A percentile compares a stretch with the other conserved stretches of the same genome.
phyloP scores from a whole-genome alignment of 2,888 invertebrate species.

The Eupithecia vulgata region DNA sequence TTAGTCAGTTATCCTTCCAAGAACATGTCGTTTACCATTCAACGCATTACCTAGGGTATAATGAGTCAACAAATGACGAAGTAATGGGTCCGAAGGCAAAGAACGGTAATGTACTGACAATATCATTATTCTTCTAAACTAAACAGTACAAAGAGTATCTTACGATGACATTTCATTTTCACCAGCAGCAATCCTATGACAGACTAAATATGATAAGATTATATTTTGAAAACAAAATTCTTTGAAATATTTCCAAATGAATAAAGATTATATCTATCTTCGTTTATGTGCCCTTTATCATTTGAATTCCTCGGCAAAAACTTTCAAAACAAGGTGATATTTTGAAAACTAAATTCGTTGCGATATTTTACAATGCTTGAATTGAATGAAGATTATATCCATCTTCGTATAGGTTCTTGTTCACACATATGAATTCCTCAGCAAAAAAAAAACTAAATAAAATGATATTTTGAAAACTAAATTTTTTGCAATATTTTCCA shows the following conservation, averaged over 20 bases:
- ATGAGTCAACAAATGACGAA: conserved; percentile 74
- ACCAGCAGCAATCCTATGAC: neutral
- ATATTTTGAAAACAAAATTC: no score
- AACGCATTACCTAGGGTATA: conserved; percentile 58
- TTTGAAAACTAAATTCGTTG: no score
- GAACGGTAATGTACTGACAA: conserved; percentile 55
- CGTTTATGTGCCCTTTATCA: neutral
- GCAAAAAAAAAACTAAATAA: no score
- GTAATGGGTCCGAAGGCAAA: conserved; percentile 67
- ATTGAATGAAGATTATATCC: no score
- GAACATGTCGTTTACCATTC: conserved; percentile 66
- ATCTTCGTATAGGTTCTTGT: no score
- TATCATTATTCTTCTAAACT: conserved; percentile 20
- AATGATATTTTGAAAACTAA: no score
- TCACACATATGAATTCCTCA: neutral
- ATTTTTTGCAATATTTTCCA: no score
- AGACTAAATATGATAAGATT: no score
- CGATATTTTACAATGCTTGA: no score
- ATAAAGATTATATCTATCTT: no score
- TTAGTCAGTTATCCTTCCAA: conserved; percentile 61
- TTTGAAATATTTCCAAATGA: no score
- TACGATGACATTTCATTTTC: neutral
- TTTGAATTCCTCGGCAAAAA: neutral
- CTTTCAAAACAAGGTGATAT: no score
- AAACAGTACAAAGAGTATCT: neutral